Evolutionary conservation across 2,797 vertebrate species (phyloP), one percentile per base, ranked within the genome.

Genomic region (Sebastes itinus): DNA sequence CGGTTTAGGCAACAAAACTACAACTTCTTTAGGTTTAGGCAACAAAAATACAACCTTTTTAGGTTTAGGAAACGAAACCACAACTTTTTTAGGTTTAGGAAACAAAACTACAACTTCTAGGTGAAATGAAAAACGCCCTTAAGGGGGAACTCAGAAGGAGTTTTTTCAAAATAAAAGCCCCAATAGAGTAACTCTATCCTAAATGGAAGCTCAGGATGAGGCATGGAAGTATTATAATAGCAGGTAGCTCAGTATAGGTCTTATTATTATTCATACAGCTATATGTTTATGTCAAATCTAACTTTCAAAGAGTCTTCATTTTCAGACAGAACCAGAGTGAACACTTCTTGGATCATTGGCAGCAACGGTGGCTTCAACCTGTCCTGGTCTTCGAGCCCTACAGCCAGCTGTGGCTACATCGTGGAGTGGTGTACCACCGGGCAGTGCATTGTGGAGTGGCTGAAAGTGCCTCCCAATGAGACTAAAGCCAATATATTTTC

Each of bases 341-440:
- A 54, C 3, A 22, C 59, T 2, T 78, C 64, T 6, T 4, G 0
- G 59, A 84, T 94, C 32, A 23, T 0, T 25, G 88, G 92, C 63
- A 66, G 1, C 3, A 28, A 70, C 0, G 72, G 88, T 3, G 28
- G 79, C 16, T 92, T 96, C 20, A n/a, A 28, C 16, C 68, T 96
- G 28, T 87, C 73, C 38, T 95, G 95, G 95, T 46, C 84, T 14
- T 18, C 56, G n/a, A 83, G 67, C 60, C 62, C 73, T 7, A 2
- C 1, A 4, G 85, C 92, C 10, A 88, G 25, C 69, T 95, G 95
- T 85, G 95, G 95, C 9, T 96, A 96, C 75, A 84, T 94, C 7
- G 82, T 96, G 78, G 95, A 95, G 79, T 96, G 96, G 95, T 77
- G 81, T 87, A 88, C 90, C 1, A 10, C 71, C 0, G 22, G 8